Conservation (phyloP, 1,140 invertebrate species). For the Trissolcus basalis region DNA sequence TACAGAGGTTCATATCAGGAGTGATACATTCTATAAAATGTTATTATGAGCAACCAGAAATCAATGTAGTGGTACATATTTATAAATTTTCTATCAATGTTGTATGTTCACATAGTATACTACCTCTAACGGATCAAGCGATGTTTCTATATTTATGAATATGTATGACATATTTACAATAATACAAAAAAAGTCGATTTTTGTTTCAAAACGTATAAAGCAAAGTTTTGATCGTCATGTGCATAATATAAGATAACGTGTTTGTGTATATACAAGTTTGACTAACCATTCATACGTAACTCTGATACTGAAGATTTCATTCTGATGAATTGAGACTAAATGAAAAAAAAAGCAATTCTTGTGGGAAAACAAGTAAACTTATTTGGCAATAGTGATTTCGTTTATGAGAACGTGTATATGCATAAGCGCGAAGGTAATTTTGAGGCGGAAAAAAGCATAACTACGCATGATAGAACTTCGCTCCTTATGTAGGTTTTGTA, state of each 20-base stretch:
- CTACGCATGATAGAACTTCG: conserved; percentile 31
- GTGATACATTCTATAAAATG: conserved; percentile 57
- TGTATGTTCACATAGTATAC: conserved; percentile 67
- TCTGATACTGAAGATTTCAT: no score
- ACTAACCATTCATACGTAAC: no score
- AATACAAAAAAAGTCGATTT: conserved; percentile 67
- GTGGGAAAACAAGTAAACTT: no score
- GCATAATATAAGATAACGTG: no score
- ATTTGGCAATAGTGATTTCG: conserved; percentile 1
- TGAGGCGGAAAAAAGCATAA: conserved; percentile 8
- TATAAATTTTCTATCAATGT: conserved; percentile 76
- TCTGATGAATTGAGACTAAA: no score
- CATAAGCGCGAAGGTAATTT: conserved; percentile 1
- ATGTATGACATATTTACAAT: conserved; percentile 69
- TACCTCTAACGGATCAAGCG: conserved; percentile 74
- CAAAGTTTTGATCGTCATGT: no score
- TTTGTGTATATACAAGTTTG: no score
- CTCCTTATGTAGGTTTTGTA: conserved; percentile 71
- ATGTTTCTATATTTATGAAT: conserved; percentile 72
- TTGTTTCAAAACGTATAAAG: conserved; percentile 56
- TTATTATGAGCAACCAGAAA: conserved; percentile 43
- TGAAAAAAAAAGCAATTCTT: no score
- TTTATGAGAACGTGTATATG: conserved; percentile 1
- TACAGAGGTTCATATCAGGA: conserved; percentile 72
- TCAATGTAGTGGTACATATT: conserved; percentile 68